Evolutionary conservation across 2,797 vertebrate genomes (phyloP), one percentile per base, ranked within the genome.

Genomic region (Malacoctenus gilli): DNA sequence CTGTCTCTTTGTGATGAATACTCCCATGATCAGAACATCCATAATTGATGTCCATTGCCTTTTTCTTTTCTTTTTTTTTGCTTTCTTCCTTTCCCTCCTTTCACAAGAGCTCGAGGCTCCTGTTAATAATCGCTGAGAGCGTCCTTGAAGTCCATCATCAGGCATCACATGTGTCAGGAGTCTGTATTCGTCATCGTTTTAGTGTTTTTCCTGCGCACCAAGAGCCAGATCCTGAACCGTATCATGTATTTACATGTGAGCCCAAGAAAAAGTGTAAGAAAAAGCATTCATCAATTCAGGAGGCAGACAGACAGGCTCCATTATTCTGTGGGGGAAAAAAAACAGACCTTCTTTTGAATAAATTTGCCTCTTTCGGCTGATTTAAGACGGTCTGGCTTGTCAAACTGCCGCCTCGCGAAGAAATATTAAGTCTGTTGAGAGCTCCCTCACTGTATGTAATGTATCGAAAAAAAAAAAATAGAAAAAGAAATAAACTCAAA

Each of bases 381-480:
- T 40, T 75, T 42, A 20, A 34, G 23, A 10, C 4, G n/a, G n/a
- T n/a, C n/a, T n/a, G n/a, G n/a, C n/a, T 56, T 20, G 37, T 59
- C 7, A 31, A 5, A 6, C 25, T 53, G 25, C 40, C 34, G 16
- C 47, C 39, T 49, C 8, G 13, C 37, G 58, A 48, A 59, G 15
- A 52, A 55, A 53, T 9, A 22, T 14, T 31, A 30, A 2, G 20
- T 50, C 34, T 32, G 18, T 15, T 57, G n/a, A 49, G 51, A 75
- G 44, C 30, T 59, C 41, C 20, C 40, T 65, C 36, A 16, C 15
- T 18, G 5, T 41, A 31, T 40, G 19, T 36, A 25, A 30, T 31
- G 41, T 40, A 60, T 71, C 66, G 43, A 36, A 10, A 59, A 65
- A 72, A 62, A 18, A 9, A 60, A 72, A 58, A n/a, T 47, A 36